Base-by-base conservation (phyloP, 2,888 invertebrate genomes). In the Caenorhabditis panamensis region DNA sequence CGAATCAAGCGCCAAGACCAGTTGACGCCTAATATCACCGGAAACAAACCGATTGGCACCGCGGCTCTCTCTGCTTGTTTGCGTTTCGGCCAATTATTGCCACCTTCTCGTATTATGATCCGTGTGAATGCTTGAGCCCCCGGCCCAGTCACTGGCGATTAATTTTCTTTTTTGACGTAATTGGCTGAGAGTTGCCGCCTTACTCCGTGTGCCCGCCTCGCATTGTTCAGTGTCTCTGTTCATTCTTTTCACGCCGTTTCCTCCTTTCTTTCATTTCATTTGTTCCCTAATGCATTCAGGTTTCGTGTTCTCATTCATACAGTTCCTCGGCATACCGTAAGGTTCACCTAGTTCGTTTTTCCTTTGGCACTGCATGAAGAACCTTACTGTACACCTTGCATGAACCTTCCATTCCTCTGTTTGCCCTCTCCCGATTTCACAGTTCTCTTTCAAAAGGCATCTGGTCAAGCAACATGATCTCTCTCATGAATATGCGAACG, bases 1-100 rank as follows among this genome's bases (percentile, higher is more conserved):
- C 71, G 62, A 36, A n/a, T n/a, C 58, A 28, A 41, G 51, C 59
- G 64, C 51, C 41, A 66, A 66, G 73, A 73, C 73, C 59, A 73
- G 73, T 73, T 73, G 73, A 73, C 73, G 73, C 72, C 26, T 72
- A 73, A 31, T 73, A 73, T 73, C 73, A 73, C 73, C 73, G 73
- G 73, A 73, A 73, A 73, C 73, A 64, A 66, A 73, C 66, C 73
- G 73, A 64, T 66, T 73, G 73, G 64, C 73, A 73, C 66, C n/a
- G n/a, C n/a, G n/a, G 47, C 49, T 56, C 20, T 41, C 31, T 20
- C 26, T n/a, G 11, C 51, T 26, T 66, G 73, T 73, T 73, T 73
- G 73, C 73, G 73, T 73, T 73, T 73, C 66, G 73, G 73, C 73
- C 73, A 73, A 66, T 66, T 73, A 73, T 73, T 73, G 73, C 73